Base-by-base conservation (phyloP, 1,140 invertebrate genomes). In the Drosophila melanica region DNA sequence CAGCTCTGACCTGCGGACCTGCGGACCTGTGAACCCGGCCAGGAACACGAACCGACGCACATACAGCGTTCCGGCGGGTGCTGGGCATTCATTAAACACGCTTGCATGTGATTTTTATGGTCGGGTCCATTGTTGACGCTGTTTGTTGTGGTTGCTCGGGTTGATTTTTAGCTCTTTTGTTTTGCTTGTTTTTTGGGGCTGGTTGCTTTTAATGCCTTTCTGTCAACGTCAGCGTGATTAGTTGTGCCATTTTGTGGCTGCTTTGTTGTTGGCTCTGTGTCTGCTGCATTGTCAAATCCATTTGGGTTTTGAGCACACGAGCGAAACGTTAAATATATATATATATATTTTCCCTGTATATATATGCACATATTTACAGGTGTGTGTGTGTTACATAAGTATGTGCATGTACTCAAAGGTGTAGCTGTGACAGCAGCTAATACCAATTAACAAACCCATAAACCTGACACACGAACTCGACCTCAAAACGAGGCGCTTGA, bases 151-250 rank as follows among this genome's bases (percentile, higher is more conserved):
- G 55, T 37, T 39, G 30, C 35, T 44, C 37, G 5, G 55, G 16
- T 30, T 37, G 37, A 16, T 16, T 41, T 54, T 11, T 9, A 8
- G 44, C 12, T 37, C 53, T 59, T 55, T 59, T 44, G 14, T 33
- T 60, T 35, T 54, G 14, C 20, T 9, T 50, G 11, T 27, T 44
- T 30, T 57, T 70, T 66, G 39, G 11, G 10, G 14, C 35, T 72
- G 51, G 48, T 74, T 41, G 42, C 30, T 67, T 51, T 74, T 72
- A 42, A 55, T 65, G 41, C 48, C 64, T 82, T 89, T 86, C 55
- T 82, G 79, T 67, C 75, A 73, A 66, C 81, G 75, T 86, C 82
- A 86, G 82, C 81, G 67, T 87, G 79, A 87, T 86, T 81, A 82
- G 75, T 78, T 87, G 66, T 66, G 66, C 70, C 78, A 79, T 48